Evolutionary conservation across 2,888 invertebrate genomes (phyloP).

Genomic region (Drosophila setosimentum): DNA sequence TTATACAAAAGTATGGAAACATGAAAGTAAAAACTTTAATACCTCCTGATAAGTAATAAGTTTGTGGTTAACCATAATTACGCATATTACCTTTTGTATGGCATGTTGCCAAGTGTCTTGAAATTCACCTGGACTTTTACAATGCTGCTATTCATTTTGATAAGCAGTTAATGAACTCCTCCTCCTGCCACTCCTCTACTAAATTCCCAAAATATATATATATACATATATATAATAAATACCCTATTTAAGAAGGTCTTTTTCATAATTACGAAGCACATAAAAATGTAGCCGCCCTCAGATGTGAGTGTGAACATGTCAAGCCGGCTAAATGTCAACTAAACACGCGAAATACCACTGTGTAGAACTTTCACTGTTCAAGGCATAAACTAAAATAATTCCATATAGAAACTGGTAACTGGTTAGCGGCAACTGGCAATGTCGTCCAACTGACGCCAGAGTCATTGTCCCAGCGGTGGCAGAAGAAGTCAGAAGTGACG

Average conservation of each 20-base stretch:
- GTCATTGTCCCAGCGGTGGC: slow-evolving; percentile 50
- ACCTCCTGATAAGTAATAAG: not conserved
- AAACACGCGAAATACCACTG: slow-evolving; percentile 81
- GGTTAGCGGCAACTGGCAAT: slow-evolving; percentile 14
- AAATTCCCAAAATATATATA: slow-evolving; percentile 24
- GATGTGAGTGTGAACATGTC: slow-evolving; percentile 82
- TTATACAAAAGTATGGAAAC: not conserved
- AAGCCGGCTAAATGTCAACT: slow-evolving; percentile 83
- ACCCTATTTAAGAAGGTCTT: slow-evolving; percentile 56
- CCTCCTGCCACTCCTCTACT: slow-evolving; percentile 46
- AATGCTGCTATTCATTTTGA: slow-evolving; percentile 14
- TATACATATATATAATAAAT: slow-evolving; percentile 5
- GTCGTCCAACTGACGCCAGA: slow-evolving; percentile 52
- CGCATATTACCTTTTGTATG: not conserved
- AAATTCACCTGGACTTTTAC: not conserved
- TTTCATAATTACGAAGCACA: slow-evolving; percentile 55
- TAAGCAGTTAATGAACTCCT: slow-evolving; percentile 47
- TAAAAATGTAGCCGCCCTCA: slow-evolving; percentile 71
- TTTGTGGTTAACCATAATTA: not conserved
- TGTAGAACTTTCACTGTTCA: slow-evolving; percentile 80
- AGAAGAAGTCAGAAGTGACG: slow-evolving; percentile 22
- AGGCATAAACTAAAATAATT: slow-evolving; percentile 66
- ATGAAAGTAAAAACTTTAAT: not conserved
- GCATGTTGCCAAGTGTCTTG: not conserved
- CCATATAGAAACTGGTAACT: slow-evolving; percentile 20